These are phyloP conservation scores for Xylota sylvarum DNA, from an alignment of 2,888 invertebrate genomes.

Conservation along the genomic window DNA sequence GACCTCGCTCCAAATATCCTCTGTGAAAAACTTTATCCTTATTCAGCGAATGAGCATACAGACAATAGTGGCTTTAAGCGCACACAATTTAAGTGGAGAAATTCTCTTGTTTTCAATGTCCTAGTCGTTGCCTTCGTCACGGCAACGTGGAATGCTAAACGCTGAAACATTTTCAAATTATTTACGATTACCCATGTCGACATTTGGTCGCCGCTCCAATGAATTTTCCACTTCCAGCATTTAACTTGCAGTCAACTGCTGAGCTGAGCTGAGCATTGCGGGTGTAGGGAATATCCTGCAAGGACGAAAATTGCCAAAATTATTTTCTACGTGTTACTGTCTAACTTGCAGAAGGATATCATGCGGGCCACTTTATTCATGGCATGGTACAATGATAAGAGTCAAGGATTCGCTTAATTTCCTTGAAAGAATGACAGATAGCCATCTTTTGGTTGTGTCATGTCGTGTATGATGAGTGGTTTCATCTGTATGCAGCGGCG, in stretches of 20 bases:
- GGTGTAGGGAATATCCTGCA: not conserved
- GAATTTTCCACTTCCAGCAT: conserved; percentile 58
- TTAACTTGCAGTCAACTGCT: conserved; percentile 34
- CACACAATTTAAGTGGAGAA: conserved; percentile 29
- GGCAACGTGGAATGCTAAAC: conserved; percentile 60
- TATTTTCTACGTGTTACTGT: conserved; percentile 48
- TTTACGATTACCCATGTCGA: conserved; percentile 71
- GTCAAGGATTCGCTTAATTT: conserved; percentile 25
- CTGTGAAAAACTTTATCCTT: conserved; percentile 56
- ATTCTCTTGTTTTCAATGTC: conserved; percentile 59
- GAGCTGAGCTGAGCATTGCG: not conserved
- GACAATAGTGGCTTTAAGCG: conserved; percentile 38
- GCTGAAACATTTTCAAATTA: conserved; percentile 63
- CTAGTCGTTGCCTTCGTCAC: conserved; percentile 23
- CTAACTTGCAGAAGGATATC: not conserved
- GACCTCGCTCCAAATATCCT: conserved; percentile 62
- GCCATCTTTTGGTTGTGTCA: not conserved
- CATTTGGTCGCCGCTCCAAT: conserved; percentile 73
- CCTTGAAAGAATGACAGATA: not conserved
- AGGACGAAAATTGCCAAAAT: conserved; percentile 46
- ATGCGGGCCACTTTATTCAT: not conserved
- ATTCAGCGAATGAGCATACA: conserved; percentile 24
- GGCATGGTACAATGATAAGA: not conserved
- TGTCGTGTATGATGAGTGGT: not conserved
- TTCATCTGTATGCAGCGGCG: not conserved